Conservation (phyloP, 2,888 invertebrate species). For the Harpagoxenus sublaevis region DNA sequence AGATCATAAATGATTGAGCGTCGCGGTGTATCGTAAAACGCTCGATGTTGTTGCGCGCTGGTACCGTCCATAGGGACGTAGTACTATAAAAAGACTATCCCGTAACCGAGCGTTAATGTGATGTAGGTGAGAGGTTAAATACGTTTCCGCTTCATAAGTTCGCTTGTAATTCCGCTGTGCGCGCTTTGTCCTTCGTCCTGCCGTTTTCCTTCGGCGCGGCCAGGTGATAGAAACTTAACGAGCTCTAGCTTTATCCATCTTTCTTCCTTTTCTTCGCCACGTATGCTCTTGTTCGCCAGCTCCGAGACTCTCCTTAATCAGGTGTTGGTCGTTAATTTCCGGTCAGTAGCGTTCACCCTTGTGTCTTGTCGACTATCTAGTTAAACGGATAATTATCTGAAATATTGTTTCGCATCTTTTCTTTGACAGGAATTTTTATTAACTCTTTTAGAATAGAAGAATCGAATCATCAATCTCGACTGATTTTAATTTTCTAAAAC, state of each 20-base stretch:
- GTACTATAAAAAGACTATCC: slow-evolving; percentile 41
- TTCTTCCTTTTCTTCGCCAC: slow-evolving; percentile 46
- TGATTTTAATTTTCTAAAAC: neutral
- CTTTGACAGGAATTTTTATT: neutral
- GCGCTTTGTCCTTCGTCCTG: slow-evolving; percentile 45
- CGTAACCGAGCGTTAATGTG: slow-evolving; percentile 48
- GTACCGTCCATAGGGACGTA: slow-evolving; percentile 19
- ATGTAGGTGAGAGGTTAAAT: slow-evolving; percentile 74
- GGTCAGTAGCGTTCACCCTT: neutral
- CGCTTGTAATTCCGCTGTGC: slow-evolving; percentile 39
- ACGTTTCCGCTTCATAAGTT: slow-evolving; percentile 54
- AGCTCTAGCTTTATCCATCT: slow-evolving; percentile 58
- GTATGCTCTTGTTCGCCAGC: slow-evolving; percentile 52
- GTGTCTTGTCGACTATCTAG: slow-evolving; percentile 6
- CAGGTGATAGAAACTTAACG: slow-evolving; percentile 73
- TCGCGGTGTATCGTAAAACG: slow-evolving; percentile 43
- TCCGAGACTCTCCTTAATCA: slow-evolving; percentile 58
- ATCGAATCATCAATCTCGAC: neutral
- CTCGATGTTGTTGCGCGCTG: slow-evolving; percentile 28
- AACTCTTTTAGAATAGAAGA: neutral
- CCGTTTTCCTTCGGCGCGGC: slow-evolving; percentile 46
- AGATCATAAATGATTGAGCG: slow-evolving; percentile 45
- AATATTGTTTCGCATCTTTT: neutral
- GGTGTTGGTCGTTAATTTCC: slow-evolving; percentile 67
- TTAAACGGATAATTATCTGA: slow-evolving; percentile 15